Conservation (phyloP, 2,888 invertebrate species). For the Eretmocerus hayati region DNA sequence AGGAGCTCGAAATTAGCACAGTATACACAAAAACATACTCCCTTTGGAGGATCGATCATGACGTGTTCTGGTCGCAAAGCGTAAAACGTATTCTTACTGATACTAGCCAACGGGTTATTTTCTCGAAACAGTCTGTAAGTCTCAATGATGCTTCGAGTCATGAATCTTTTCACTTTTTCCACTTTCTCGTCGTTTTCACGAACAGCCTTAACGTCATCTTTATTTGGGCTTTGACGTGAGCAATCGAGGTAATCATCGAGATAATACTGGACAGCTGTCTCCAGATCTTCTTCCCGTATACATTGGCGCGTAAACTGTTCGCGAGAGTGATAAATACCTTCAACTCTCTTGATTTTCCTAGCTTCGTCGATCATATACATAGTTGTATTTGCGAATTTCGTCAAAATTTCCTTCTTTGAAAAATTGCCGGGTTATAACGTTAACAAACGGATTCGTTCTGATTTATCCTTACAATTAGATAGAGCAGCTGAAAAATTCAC, state of each 20-base stretch:
- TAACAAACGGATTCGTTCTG: neutral
- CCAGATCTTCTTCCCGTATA: neutral
- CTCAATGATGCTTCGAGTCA: slow-evolving; percentile 2
- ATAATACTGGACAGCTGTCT: neutral
- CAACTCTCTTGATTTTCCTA: neutral
- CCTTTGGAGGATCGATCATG: slow-evolving; percentile 1
- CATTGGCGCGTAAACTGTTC: neutral
- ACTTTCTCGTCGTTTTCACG: neutral
- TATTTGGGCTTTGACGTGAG: slow-evolving; percentile 5
- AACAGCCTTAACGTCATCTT: neutral
- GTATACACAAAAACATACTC: slow-evolving; percentile 3
- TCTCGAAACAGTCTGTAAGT: slow-evolving; percentile 1
- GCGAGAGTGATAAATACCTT: neutral
- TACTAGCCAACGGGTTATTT: neutral
- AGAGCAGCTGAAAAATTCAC: no score
- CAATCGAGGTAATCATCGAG: slow-evolving; percentile 2
- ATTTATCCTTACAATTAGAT: neutral
- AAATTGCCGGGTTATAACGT: neutral
- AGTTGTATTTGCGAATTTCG: neutral
- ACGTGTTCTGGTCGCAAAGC: slow-evolving; percentile 1
- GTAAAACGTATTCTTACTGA: slow-evolving; percentile 5
- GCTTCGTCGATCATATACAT: neutral
- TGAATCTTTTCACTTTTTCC: no score
- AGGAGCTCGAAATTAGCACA: slow-evolving; percentile 5
- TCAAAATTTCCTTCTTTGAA: neutral